Conservation (phyloP, 2,113 vertebrate species). For the Ammodytes marinus region DNA sequence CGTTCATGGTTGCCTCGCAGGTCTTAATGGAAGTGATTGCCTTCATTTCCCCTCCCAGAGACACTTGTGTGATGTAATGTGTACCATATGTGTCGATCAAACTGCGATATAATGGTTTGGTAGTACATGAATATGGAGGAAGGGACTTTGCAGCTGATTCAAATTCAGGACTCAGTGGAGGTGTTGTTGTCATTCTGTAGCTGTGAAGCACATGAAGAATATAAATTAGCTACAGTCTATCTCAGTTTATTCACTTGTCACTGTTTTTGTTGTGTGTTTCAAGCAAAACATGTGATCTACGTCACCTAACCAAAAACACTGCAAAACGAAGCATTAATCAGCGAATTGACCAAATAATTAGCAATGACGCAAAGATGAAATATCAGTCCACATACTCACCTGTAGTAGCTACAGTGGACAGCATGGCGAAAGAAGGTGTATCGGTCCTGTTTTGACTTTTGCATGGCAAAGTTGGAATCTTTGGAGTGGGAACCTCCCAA, state of each 20-base stretch:
- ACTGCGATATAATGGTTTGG: not conserved
- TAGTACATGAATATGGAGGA: not conserved
- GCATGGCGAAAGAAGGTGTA: too few species aligned
- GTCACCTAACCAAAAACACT: too few species aligned
- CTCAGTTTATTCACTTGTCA: not conserved
- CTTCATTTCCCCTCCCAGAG: slow-evolving; percentile 64
- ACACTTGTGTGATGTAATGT: slow-evolving; percentile 67
- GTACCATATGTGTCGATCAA: slow-evolving; percentile 75
- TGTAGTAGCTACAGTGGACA: too few species aligned
- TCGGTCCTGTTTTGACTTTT: too few species aligned
- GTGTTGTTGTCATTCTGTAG: slow-evolving; percentile 44
- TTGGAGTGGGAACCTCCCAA: too few species aligned
- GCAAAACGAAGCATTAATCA: too few species aligned
- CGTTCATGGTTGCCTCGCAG: slow-evolving; percentile 62
- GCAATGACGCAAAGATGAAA: too few species aligned
- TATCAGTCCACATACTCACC: too few species aligned
- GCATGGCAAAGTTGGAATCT: too few species aligned
- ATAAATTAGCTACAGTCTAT: not conserved
- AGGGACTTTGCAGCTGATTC: slow-evolving; percentile 36
- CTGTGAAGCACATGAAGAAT: slow-evolving; percentile 43
- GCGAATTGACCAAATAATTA: too few species aligned
- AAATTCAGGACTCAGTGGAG: slow-evolving; percentile 64
- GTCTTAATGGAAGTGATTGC: slow-evolving; percentile 65
- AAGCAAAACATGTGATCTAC: too few species aligned
- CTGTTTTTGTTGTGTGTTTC: not conserved